Evolutionary conservation across 2,888 invertebrate genomes (phyloP).

Genomic region (Phorcus lineatus): DNA sequence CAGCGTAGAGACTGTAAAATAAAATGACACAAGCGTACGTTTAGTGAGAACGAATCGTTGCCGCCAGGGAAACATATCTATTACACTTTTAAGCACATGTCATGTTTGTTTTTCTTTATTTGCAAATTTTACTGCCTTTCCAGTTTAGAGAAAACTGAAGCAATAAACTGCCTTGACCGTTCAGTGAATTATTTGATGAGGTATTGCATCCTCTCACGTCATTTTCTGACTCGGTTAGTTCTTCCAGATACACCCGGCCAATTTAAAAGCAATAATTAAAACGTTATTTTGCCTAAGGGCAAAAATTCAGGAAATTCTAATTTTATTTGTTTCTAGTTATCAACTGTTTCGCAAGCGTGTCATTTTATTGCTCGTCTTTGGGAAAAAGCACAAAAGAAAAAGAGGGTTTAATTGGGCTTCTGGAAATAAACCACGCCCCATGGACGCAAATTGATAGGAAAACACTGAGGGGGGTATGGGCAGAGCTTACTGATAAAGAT

Average conservation of each 20-base stretch:
- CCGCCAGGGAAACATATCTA: no score
- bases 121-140: not conserved
- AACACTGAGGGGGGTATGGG: not conserved
- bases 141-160: not conserved
- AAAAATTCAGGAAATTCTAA: not conserved
- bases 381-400: not conserved
- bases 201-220: not conserved
- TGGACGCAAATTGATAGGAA: not conserved
- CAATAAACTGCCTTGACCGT: not conserved
- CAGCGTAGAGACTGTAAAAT: no score
- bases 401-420: not conserved
- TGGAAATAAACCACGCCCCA: not conserved
- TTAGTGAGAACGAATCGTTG: no score
- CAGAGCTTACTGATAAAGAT: not conserved
- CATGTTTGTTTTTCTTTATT: conserved; percentile 8
- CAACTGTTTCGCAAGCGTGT: not conserved
- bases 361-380: not conserved
- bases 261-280: not conserved
- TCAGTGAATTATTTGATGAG: not conserved
- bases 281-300: not conserved
- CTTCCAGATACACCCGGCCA: not conserved
- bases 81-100: not conserved
- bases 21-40: no score
- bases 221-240: not conserved
- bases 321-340: conserved; percentile 10